A percentile compares a stretch with the other conserved stretches of the same genome.
phyloP scores from a whole-genome alignment of 2,888 invertebrate genomes.

The Polylopha cassiicola region DNA sequence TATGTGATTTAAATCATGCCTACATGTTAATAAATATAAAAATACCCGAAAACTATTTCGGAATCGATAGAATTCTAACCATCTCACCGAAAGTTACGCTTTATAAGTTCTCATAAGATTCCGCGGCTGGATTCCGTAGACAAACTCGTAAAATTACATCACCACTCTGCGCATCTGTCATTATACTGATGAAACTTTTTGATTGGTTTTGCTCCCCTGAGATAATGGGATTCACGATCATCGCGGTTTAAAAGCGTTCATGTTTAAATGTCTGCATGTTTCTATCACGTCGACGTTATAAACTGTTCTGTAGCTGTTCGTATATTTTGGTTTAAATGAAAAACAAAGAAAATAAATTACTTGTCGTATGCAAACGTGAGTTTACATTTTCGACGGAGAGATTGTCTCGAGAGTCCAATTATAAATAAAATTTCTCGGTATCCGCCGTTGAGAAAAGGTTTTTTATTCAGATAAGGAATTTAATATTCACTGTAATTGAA shows the following conservation, averaged over 20 bases:
- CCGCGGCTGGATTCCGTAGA: neutral
- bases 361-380: conserved; percentile 1
- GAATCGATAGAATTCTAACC: conserved; percentile 4
- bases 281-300: conserved; percentile 14
- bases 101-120: conserved; percentile 6
- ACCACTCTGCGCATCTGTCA: conserved; percentile 8
- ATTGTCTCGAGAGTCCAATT: conserved; percentile 2
- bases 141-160: conserved; percentile 9
- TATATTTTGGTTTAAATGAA: too few species aligned
- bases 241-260: conserved; percentile 29
- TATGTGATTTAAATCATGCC: too few species aligned
- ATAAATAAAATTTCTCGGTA: conserved; percentile 17
- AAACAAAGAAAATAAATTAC: too few species aligned
- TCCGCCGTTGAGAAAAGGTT: conserved; percentile 27
- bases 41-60: neutral
- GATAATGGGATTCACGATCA: conserved; percentile 5
- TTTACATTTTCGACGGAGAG: conserved; percentile 5
- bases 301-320: too few species aligned
- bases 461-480: conserved; percentile 34
- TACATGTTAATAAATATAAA: too few species aligned
- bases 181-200: conserved; percentile 6
- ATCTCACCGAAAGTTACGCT: conserved; percentile 5
- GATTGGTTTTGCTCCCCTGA: conserved; percentile 9
- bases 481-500: conserved; percentile 45
- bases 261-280: conserved; percentile 35